phyloP scores from a whole-genome alignment of 2,113 vertebrate genomes.

The Vombatus ursinus region DNA sequence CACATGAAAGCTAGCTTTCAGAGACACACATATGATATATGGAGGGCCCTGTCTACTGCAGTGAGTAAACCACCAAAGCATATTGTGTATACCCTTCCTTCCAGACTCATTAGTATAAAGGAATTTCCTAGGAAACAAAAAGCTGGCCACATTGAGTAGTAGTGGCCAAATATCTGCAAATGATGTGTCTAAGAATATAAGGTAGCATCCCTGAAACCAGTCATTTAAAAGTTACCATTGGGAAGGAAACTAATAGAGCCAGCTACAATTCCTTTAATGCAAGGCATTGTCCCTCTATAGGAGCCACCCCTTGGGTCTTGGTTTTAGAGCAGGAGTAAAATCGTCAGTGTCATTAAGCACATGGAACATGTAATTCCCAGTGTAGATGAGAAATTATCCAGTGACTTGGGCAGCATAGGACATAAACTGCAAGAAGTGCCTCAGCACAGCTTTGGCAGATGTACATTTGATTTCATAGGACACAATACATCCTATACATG shows the following conservation, averaged over 20 bases:
- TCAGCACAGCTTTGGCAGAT: constrained; percentile 84
- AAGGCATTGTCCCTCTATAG: not conserved
- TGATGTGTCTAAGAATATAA: not conserved
- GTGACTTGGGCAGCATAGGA: constrained; percentile 83
- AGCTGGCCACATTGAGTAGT: not conserved
- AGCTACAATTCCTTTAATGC: rapidly evolving
- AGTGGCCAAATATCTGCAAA: not conserved
- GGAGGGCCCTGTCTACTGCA: constrained; percentile 23
- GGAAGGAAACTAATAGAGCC: not conserved
- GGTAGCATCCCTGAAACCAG: not conserved
- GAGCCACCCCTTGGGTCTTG: constrained; percentile 14
- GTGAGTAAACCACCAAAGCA: not conserved
- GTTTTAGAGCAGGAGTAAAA: not conserved
- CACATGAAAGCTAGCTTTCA: not conserved
- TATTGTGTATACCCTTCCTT: not conserved
- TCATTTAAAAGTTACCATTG: not conserved
- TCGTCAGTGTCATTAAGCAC: constrained; percentile 80
- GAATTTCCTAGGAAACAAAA: too few relatives aligned
- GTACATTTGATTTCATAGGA: constrained; percentile 88
- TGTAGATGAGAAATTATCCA: constrained; percentile 86
- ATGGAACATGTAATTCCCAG: constrained; percentile 81
- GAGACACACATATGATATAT: not conserved
- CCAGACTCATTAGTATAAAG: too few relatives aligned
- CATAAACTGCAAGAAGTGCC: constrained; percentile 82
- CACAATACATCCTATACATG: constrained; percentile 88